Evolutionary conservation across 2,888 invertebrate species (phyloP), one percentile per base, ranked within the genome.

Genomic region (Adineta ricciae): DNA sequence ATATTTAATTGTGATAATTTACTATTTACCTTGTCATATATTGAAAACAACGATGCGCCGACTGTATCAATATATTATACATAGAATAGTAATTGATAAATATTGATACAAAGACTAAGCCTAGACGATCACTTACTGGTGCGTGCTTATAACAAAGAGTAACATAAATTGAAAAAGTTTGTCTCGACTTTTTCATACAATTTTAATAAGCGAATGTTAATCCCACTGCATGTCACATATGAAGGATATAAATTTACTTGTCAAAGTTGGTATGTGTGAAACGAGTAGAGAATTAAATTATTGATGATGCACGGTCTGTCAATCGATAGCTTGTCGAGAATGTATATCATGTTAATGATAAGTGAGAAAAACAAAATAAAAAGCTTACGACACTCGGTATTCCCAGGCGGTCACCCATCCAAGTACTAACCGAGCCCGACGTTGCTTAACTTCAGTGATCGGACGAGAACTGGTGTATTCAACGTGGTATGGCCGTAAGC

Each of bases 341-440:
- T 46, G 46, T 46, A 11, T 11, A 46, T 46, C 5, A 11, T 8
- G 5, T 46, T 46, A 46, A 46, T 46, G 11, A 46, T 46, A 46
- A 46, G 11, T n/a, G 46, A 46, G 46, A 46, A 46, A 46, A 5
- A 46, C 5, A 46, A 46, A 46, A 46, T 11, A 46, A 46, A 46
- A 46, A 56, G 56, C 56, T 56, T 56, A 56, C 56, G 56, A 56
- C 56, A 56, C 56, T 56, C 56, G 56, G 56, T 56, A 56, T 56
- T 56, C 56, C 56, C 56, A 56, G 56, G 56, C 56, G 56, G 56
- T 56, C 56, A 56, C 56, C 56, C 56, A 56, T 56, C 56, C 56
- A 56, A 56, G 56, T 56, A 56, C 56, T 56, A 56, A 56, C 56
- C 56, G 56, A 56, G 56, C 56, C 56, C 56, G 56, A 56, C 56